Percentiles rank a stretch among this genome's conserved stretches.
phyloP scores from a whole-genome alignment of 2,888 invertebrate species.

The Prosapia bicincta region DNA sequence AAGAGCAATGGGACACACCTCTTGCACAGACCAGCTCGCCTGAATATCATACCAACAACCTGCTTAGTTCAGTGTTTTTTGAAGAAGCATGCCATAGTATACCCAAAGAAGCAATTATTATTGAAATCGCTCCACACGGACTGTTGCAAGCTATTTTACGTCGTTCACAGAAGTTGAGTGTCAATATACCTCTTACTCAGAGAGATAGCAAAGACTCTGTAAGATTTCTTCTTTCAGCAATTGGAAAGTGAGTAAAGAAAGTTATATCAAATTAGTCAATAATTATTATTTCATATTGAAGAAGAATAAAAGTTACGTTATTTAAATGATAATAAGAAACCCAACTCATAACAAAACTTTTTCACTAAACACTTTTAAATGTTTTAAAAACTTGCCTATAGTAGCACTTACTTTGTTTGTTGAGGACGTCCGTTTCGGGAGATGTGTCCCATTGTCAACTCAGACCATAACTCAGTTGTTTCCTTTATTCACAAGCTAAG shows the following conservation, averaged over 20 bases:
- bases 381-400: no score
- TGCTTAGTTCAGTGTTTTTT: slow-evolving; percentile 67
- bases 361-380: no score
- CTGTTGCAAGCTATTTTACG: slow-evolving; percentile 79
- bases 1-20: slow-evolving; percentile 56
- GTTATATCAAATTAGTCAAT: no score
- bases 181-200: slow-evolving; percentile 68
- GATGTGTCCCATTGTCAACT: no score
- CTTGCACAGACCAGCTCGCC: slow-evolving; percentile 57
- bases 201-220: slow-evolving; percentile 51
- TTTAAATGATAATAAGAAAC: no score
- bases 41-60: slow-evolving; percentile 65
- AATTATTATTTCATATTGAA: no score
- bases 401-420: no score
- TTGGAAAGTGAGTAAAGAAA: slow-evolving; percentile 68
- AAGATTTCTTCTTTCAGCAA: slow-evolving; percentile 56
- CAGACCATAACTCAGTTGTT: no score
- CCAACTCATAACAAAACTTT: no score
- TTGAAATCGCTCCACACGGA: slow-evolving; percentile 90
- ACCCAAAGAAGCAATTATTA: slow-evolving; percentile 74
- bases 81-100: slow-evolving; percentile 79
- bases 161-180: slow-evolving; percentile 60
- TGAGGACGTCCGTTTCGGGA: no score
- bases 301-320: no score
- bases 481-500: no score